Percentiles rank a stretch among this genome's conserved stretches.
Conservation (phyloP, 1,140 invertebrate species). For the Zaprionus ghesquierei region DNA sequence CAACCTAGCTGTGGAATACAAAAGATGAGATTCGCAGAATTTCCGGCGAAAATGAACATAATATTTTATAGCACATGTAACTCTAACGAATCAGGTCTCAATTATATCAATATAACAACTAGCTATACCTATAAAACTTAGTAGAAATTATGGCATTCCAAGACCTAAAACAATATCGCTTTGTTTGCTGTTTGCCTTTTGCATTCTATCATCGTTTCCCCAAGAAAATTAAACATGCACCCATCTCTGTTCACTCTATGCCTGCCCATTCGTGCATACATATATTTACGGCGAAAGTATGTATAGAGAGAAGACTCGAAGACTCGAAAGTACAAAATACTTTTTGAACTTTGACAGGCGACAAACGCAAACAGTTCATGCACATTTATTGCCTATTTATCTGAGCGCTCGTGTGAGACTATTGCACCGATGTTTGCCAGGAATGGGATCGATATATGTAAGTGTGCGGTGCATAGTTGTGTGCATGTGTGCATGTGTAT, state of each 20-base stretch:
- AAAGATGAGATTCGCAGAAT: no score
- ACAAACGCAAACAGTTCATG: slow-evolving; percentile 41
- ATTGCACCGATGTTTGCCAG: slow-evolving; percentile 2
- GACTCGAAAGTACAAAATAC: slow-evolving; percentile 32
- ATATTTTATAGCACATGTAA: no score
- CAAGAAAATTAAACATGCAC: not conserved
- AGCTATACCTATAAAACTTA: not conserved
- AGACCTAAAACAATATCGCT: not conserved
- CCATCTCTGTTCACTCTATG: not conserved
- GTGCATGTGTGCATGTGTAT: slow-evolving; percentile 5
- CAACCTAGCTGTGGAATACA: no score
- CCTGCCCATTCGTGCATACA: slow-evolving; percentile 35
- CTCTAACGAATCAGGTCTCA: no score
- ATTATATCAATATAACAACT: not conserved
- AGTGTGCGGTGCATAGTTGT: not conserved
- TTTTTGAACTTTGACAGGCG: slow-evolving; percentile 36
- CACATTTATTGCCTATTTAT: slow-evolving; percentile 76
- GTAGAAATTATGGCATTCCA: not conserved
- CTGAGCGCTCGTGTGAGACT: slow-evolving; percentile 37
- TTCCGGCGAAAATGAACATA: no score
- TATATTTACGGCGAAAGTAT: slow-evolving; percentile 47
- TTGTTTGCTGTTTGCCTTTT: not conserved
- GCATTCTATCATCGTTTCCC: not conserved
- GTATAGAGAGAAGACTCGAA: slow-evolving; percentile 16
- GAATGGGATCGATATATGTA: not conserved